Evolutionary conservation across 2,888 invertebrate species (phyloP), one percentile per base, ranked within the genome.

Genomic region (Pasiphila rectangulata): DNA sequence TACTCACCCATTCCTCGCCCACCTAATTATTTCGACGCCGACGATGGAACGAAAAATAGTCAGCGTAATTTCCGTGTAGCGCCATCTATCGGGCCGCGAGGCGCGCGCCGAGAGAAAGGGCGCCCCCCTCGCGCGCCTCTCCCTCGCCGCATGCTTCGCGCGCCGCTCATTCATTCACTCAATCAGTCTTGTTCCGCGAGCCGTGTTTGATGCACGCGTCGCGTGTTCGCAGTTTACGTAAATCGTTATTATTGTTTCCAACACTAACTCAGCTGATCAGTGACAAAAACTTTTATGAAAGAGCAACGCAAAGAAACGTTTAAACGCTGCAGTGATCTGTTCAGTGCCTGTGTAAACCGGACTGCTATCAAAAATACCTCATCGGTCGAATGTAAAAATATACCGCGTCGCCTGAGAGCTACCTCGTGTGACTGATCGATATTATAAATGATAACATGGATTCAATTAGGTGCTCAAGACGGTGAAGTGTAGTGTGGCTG

Each of bases 391-490:
- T 83, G 79, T 84, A 85, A 84, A 86, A 88, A 86, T 86, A 87
- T 79, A 82, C 79, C 77, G 69, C 83, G 82, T 81, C 84, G 78
- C 67, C 72, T 58, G 75, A 81, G 82, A 74, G 75, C 75, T 69
- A 69, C 79, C 75, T 79, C 81, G 81, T 85, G 85, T 82, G 81
- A 83, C 83, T 84, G 85, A 87, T 88, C 87, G 85, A 88, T 88
- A 87, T 83, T 87, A 79, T 84, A 83, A 87, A 87, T 86, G 83
- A 84, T 87, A 87, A 84, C 83, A 87, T 84, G 87, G 78, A 83
- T 87, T 86, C 79, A 84, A 85, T 85, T 79, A 83, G 67, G 79
- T 83, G 79, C 77, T 74, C 74, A 79, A 81, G 79, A 79, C 74
- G 62, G 75, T 82, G 80, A 76, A 67, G 64, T 67, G 63, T 64